Percentiles rank a stretch among this genome's conserved stretches.
Evolutionary conservation across 2,113 vertebrate genomes (phyloP).

Genomic region (Centropus bengalensis): DNA sequence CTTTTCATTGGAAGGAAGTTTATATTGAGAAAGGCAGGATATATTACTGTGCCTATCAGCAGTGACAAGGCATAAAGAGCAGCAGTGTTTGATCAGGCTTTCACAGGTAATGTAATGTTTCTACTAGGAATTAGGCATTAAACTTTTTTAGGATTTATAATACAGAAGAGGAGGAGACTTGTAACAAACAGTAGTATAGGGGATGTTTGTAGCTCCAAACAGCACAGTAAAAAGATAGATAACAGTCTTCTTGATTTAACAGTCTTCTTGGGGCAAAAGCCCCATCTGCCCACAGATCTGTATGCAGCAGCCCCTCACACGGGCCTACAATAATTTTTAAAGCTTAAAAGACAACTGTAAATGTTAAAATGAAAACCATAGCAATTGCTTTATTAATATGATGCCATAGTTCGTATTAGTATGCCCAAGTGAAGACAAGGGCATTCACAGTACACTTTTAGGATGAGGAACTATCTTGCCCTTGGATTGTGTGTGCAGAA

Average conservation of each 20-base stretch:
- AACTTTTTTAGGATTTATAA: conserved; percentile 36
- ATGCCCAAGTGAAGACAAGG: neutral
- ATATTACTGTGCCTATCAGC: conserved; percentile 28
- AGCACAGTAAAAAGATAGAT: neutral
- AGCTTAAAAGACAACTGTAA: neutral
- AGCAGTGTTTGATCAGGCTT: conserved; percentile 59
- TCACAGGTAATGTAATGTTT: conserved; percentile 55
- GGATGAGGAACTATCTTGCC: neutral
- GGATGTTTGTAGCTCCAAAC: neutral
- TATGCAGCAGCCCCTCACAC: neutral
- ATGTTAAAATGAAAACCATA: neutral
- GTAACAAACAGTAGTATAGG: neutral
- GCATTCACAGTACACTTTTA: fast-evolving
- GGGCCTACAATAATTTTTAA: neutral
- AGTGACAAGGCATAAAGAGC: conserved; percentile 50
- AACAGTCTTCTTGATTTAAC: neutral
- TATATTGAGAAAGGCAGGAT: conserved; percentile 35
- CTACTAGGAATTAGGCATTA: conserved; percentile 62
- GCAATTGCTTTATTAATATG: neutral
- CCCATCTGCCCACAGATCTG: neutral
- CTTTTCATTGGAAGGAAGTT: neutral
- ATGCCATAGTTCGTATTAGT: neutral
- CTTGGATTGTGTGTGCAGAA: fast-evolving
- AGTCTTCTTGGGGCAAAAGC: neutral
- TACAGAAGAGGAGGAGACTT: neutral